Conservation (phyloP, 1,140 invertebrate genomes). For the Monomorium pharaonis region DNA sequence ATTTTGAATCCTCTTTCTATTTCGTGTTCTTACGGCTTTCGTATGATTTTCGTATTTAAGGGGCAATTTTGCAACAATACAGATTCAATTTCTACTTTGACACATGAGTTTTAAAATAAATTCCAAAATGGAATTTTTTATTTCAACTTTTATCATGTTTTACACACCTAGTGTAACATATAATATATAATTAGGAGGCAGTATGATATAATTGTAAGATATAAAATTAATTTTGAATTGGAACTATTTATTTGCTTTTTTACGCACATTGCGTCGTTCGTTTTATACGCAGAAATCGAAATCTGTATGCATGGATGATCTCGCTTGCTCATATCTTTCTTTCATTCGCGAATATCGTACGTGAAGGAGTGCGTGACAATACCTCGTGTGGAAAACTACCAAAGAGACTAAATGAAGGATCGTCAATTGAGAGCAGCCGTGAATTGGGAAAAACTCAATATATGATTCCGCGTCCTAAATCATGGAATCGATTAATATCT, state of each 20-base stretch:
- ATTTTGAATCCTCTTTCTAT: background rate
- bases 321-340: constrained; percentile 21
- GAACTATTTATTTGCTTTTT: background rate
- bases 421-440: constrained; percentile 6
- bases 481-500: background rate
- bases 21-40: background rate
- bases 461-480: background rate
- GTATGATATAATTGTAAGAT: background rate
- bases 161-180: background rate
- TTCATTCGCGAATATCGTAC: constrained; percentile 11
- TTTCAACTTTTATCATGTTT: background rate
- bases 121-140: background rate
- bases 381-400: background rate
- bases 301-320: constrained; percentile 27
- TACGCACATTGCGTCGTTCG: background rate
- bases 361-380: constrained; percentile 24
- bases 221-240: background rate
- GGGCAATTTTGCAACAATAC: background rate
- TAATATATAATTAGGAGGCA: background rate
- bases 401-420: constrained; percentile 27
- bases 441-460: background rate
- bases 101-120: background rate
- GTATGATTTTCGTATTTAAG: background rate
- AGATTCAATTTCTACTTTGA: background rate
- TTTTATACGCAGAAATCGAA: background rate